Base-by-base conservation (phyloP, 1,140 invertebrate species). In the Zaprionus africanus region DNA sequence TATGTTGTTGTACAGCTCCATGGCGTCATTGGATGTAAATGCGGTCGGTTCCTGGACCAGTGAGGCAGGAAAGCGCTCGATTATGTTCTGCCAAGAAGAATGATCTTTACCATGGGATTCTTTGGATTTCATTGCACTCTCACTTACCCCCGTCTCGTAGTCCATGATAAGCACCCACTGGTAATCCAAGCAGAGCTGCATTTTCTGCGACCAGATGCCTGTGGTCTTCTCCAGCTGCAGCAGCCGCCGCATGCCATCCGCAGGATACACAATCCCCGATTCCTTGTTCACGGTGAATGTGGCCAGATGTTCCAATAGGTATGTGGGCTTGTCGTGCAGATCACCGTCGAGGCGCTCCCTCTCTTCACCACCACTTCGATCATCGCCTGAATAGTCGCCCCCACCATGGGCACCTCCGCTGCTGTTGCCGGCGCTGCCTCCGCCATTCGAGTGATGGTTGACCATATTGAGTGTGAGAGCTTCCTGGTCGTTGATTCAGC, bases 1-100 rank as follows among this genome's bases (percentile, higher is more conserved):
- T 84, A 99, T 98, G 93, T 99, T 99, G 93, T 99, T 99, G 94
- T 99, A 99, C 90, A 99, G 96, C 93, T 99, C 98, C 93, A 97
- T 97, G 12, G 97, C 97, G 93, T 99, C 98, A 57, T 97, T 96
- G 68, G 97, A 98, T n/a, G 97, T 98, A 92, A 99, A 99, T 4
- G 98, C 98, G 7, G 98, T 99, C 0, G 99, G 99, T 78, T 99
- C 97, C 92, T 98, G 96, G 51, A 99, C 98, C 78, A 98, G 94
- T 41, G 96, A 95, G 26, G 98, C 96, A 0, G 98, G 98, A 93
- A 99, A 99, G 81, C 97, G 95, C 93, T 99, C 99, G 94, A 99
- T 98, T 41, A 98, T 95, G 63, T 96, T 97, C 98, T 99, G 93
- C 1, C 2, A 94, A 69, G 79, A 61, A 63, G 74, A 75, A 82